These are phyloP conservation scores for Tylochromis polylepis DNA, from an alignment of 2,113 vertebrate species.

Conservation along the genomic window DNA sequence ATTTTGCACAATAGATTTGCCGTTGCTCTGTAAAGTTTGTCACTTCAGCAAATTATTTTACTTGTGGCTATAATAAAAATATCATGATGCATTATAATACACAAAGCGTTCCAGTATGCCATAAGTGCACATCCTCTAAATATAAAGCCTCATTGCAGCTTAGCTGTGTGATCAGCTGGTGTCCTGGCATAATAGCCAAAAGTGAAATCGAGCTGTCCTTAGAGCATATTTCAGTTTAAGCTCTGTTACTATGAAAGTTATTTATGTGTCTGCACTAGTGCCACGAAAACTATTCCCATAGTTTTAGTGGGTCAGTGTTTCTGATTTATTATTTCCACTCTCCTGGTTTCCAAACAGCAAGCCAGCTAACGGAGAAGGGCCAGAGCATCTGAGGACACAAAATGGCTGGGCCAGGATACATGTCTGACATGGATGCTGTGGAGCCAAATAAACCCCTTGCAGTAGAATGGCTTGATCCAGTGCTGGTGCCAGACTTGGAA, in stretches of 20 bases:
- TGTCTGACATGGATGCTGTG: conserved; percentile 53
- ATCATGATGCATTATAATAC: neutral
- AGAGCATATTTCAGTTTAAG: neutral
- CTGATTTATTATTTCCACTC: conserved; percentile 55
- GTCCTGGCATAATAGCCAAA: neutral
- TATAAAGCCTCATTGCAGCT: neutral
- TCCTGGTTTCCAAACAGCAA: conserved; percentile 36
- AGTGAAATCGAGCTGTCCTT: neutral
- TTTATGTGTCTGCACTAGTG: conserved; percentile 37
- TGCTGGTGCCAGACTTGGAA: conserved; percentile 53
- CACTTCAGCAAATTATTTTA: neutral
- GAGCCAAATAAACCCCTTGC: conserved; percentile 63
- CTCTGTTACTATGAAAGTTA: conserved; percentile 15
- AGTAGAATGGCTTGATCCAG: conserved; percentile 51
- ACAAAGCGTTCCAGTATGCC: neutral
- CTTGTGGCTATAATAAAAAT: neutral
- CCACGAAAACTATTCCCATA: conserved; percentile 39
- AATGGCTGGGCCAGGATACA: conserved; percentile 47
- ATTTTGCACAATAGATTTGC: neutral
- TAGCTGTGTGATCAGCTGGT: neutral
- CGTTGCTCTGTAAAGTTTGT: neutral
- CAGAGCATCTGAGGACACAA: conserved; percentile 59
- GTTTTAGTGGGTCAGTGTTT: conserved; percentile 52
- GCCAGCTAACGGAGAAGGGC: conserved; percentile 15
- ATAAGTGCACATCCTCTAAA: neutral